Conservation (phyloP, 2,888 invertebrate genomes). For the Melanostoma scalare region DNA sequence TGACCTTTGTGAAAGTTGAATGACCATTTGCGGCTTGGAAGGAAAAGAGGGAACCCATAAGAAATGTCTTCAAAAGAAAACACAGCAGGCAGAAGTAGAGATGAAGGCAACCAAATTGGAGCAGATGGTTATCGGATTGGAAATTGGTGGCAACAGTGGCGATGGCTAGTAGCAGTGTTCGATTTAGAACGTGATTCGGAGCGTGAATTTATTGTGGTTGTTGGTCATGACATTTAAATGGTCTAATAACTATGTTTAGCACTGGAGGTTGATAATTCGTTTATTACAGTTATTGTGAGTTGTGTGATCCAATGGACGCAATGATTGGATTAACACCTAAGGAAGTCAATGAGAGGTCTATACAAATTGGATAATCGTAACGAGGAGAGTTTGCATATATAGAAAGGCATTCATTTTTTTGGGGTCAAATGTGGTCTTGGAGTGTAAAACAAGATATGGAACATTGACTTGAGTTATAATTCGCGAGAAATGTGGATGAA, state of each 20-base stretch:
- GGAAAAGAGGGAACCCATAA: slow-evolving; percentile 21
- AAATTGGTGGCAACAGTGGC: slow-evolving; percentile 44
- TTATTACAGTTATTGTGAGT: slow-evolving; percentile 8
- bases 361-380: slow-evolving; percentile 38
- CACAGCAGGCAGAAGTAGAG: slow-evolving; percentile 6
- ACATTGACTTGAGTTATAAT: no score
- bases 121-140: slow-evolving; percentile 67
- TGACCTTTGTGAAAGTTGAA: slow-evolving; percentile 73
- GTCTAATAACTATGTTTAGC: slow-evolving; percentile 46
- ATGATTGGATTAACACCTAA: slow-evolving; percentile 32
- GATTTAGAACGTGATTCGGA: slow-evolving; percentile 35
- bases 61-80: slow-evolving; percentile 38
- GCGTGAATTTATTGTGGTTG: slow-evolving; percentile 41
- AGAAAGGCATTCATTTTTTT: no score
- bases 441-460: no score
- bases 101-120: slow-evolving; percentile 47
- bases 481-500: no score
- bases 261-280: slow-evolving; percentile 34
- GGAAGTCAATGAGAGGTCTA: slow-evolving; percentile 23
- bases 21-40: slow-evolving; percentile 66
- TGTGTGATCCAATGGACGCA: background rate
- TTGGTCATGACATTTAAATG: slow-evolving; percentile 58
- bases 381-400: no score
- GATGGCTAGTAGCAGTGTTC: slow-evolving; percentile 1
- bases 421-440: no score